Conservation (phyloP, 2,888 invertebrate species). For the Drosophila nigricruria region DNA sequence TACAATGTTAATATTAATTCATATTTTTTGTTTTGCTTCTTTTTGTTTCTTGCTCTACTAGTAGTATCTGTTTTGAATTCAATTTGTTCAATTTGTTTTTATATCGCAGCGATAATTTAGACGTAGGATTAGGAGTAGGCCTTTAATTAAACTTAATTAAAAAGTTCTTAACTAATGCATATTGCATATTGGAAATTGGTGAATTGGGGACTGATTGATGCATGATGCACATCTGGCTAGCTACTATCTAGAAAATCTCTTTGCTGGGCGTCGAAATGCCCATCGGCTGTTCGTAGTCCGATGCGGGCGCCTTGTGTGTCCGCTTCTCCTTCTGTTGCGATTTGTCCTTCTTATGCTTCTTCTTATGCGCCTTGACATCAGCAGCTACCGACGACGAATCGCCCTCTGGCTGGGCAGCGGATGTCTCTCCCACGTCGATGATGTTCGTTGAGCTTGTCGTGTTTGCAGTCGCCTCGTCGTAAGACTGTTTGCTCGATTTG, state of each 20-base stretch:
- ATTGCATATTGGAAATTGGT: constrained; percentile 25
- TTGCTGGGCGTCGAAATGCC: constrained; percentile 97
- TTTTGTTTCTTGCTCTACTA: neutral
- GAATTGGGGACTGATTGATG: constrained; percentile 12
- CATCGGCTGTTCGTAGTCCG: constrained; percentile 94
- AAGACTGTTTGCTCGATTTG: constrained; percentile 38
- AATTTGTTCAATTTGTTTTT: constrained; percentile 55
- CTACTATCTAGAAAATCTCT: constrained; percentile 88
- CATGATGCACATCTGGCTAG: constrained; percentile 6
- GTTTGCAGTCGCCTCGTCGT: constrained; percentile 1
- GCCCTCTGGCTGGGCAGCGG: neutral
- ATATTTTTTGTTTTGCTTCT: neutral
- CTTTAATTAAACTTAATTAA: constrained; percentile 39
- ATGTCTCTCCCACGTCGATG: constrained; percentile 38
- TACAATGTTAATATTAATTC: constrained; percentile 3
- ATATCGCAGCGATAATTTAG: constrained; percentile 74
- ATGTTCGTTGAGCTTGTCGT: constrained; percentile 38
- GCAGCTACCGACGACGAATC: constrained; percentile 54
- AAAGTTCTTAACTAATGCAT: constrained; percentile 36
- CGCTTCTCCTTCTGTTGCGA: constrained; percentile 76
- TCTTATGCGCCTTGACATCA: constrained; percentile 77
- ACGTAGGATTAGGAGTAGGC: constrained; percentile 35
- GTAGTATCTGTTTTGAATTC: constrained; percentile 9
- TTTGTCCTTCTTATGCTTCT: constrained; percentile 83
- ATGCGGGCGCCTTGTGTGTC: constrained; percentile 59